These are phyloP conservation scores for Carettochelys insculpta DNA, from an alignment of 2,113 vertebrate species.

Conservation along the genomic window DNA sequence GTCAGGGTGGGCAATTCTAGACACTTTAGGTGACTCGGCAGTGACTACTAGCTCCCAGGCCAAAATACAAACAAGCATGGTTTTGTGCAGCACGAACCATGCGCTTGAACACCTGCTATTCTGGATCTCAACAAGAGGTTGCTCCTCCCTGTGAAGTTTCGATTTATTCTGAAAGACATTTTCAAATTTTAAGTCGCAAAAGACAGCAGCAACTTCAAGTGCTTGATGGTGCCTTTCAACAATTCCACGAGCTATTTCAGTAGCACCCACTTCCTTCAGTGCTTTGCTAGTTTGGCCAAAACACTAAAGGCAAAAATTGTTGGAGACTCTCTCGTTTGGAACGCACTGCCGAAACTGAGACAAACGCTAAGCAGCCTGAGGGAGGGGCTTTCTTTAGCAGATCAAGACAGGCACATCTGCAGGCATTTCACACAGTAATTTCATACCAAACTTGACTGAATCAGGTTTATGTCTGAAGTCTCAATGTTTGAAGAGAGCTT, in stretches of 20 bases:
- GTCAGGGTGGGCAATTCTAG: neutral
- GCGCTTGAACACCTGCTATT: neutral
- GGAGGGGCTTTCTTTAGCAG: neutral
- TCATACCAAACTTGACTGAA: neutral
- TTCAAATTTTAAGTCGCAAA: neutral
- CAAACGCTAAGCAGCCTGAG: neutral
- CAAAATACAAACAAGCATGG: neutral
- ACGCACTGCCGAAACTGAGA: neutral
- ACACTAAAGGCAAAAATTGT: neutral
- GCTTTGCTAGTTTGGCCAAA: neutral
- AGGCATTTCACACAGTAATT: neutral
- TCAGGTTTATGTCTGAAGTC: neutral
- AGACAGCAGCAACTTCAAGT: neutral
- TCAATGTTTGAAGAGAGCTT: neutral
- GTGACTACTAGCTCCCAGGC: neutral
- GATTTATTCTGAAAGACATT: neutral
- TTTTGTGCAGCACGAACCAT: neutral
- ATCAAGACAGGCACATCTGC: neutral
- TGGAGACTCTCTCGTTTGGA: neutral
- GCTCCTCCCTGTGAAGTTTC: neutral
- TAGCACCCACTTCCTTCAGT: neutral
- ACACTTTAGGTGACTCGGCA: neutral
- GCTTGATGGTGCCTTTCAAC: neutral
- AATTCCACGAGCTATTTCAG: neutral
- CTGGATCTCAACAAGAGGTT: neutral